Base-by-base conservation (phyloP, 2,888 invertebrate genomes). In the Drosophila subquinaria region DNA sequence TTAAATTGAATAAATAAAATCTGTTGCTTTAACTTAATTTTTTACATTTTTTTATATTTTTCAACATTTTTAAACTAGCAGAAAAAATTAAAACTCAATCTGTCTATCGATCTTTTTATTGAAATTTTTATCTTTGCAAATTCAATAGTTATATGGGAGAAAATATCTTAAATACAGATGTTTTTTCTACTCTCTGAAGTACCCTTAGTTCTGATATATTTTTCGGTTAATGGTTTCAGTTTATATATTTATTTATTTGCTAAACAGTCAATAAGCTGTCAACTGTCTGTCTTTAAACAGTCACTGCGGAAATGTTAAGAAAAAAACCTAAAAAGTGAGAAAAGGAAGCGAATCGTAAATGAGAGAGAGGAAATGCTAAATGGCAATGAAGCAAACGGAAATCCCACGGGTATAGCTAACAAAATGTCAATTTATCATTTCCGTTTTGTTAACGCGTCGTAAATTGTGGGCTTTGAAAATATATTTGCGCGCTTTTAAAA, bases 401-500 rank as follows among this genome's bases (percentile, higher is more conserved):
- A 80, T 75, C 72, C 69, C 57, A 62, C 55, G 63, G 69, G 51
- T 53, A 70, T 57, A 73, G 66, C 53, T 68, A 56, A 62, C 63
- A 75, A 78, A 82, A 45, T 78, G 82, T 79, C 88, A 88, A 87
- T 89, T 88, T 89, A 88, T 89, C 89, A 88, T 85, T 89, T 88
- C 89, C 85, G 69, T 62, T 83, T 66, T 66, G 61, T 69, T 57
- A 68, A 82, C 73, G 86, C 75, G 75, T 71, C 65, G 82, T 79
- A 82, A 87, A 87, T 82, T 73, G 79, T 63, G 66, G 63, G 67
- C 68, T 76, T 52, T 51, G 59, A 59, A 65, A 74, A 71, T 71
- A 63, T 66, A 79, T 79, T 74, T 69, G 62, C 74, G 48, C 73
- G 70, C 66, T 64, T 69, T 81, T 62, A 67, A 81, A 81, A 75